These are phyloP conservation scores for Felis catus DNA, from an alignment of 2,113 vertebrate species.

Conservation along the genomic window DNA sequence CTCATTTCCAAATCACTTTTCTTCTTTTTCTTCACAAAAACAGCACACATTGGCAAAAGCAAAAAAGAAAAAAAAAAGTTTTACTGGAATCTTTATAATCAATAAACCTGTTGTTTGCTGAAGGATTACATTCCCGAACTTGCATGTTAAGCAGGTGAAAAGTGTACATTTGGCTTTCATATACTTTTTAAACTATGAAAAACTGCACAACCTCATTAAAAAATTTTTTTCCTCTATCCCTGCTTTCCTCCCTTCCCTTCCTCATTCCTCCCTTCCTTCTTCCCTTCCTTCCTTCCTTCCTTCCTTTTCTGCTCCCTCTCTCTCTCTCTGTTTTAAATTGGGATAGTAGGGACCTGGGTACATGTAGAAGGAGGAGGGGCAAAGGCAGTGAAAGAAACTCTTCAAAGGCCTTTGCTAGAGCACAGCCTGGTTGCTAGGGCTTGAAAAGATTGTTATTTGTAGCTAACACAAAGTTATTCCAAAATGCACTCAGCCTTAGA, in stretches of 20 bases:
- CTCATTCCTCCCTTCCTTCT: too few species aligned
- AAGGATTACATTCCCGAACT: conserved; percentile 69
- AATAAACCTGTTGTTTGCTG: conserved; percentile 81
- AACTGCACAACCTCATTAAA: not conserved
- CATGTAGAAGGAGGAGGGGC: not conserved
- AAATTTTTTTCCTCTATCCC: not conserved
- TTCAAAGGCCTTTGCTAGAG: conserved; percentile 69
- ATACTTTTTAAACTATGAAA: conserved; percentile 64
- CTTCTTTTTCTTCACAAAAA: conserved; percentile 56
- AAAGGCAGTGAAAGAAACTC: conserved; percentile 54
- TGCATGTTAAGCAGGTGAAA: conserved; percentile 74
- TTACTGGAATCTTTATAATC: conserved; percentile 73
- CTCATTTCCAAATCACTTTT: conserved; percentile 82
- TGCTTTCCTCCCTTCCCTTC: not conserved
- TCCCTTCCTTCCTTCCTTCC: fast-evolving
- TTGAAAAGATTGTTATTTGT: conserved; percentile 79
- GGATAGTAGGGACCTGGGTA: not conserved
- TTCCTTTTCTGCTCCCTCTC: not conserved
- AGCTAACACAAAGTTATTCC: conserved; percentile 78
- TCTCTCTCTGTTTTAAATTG: not conserved
- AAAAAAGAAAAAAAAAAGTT: not conserved
- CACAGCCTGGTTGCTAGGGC: conserved; percentile 79
- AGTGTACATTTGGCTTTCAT: conserved; percentile 41
- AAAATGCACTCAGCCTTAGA: conserved; percentile 74
- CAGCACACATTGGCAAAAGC: conserved; percentile 65